phyloP scores from a whole-genome alignment of 2,797 vertebrate genomes.

The Gymnocypris eckloni region DNA sequence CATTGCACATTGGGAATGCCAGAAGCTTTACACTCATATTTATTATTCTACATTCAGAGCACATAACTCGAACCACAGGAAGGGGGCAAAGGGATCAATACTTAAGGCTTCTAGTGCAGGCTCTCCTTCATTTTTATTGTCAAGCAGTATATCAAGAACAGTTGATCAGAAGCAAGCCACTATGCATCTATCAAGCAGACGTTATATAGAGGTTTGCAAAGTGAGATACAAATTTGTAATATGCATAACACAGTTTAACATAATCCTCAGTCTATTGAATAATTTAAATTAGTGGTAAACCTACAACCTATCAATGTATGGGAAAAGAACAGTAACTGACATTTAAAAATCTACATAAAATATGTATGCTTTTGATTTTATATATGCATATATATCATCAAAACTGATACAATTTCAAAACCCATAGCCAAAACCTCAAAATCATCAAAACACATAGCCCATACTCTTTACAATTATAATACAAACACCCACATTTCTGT shows the following conservation, averaged over 20 bases:
- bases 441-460: not conserved
- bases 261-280: not conserved
- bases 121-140: slow-evolving; percentile 21
- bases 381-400: not conserved
- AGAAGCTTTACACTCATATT: slow-evolving; percentile 31
- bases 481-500: slow-evolving; percentile 16
- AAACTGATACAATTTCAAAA: not conserved
- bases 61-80: slow-evolving; percentile 42
- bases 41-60: slow-evolving; percentile 31
- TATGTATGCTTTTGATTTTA: too few species aligned
- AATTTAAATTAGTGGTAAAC: not conserved
- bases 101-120: not conserved
- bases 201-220: not conserved
- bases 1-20: slow-evolving; percentile 29
- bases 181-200: not conserved
- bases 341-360: too few species aligned
- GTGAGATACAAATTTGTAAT: too few species aligned
- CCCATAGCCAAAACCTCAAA: too few species aligned
- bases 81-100: slow-evolving; percentile 49
- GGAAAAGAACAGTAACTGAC: too few species aligned
- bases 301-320: too few species aligned
- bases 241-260: not conserved
- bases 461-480: not conserved
- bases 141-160: slow-evolving; percentile 18
- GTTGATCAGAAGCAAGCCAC: slow-evolving; percentile 1